Evolutionary conservation across 2,888 invertebrate genomes (phyloP), one percentile per base, ranked within the genome.

Genomic region (Hemicrepidius hirtus): DNA sequence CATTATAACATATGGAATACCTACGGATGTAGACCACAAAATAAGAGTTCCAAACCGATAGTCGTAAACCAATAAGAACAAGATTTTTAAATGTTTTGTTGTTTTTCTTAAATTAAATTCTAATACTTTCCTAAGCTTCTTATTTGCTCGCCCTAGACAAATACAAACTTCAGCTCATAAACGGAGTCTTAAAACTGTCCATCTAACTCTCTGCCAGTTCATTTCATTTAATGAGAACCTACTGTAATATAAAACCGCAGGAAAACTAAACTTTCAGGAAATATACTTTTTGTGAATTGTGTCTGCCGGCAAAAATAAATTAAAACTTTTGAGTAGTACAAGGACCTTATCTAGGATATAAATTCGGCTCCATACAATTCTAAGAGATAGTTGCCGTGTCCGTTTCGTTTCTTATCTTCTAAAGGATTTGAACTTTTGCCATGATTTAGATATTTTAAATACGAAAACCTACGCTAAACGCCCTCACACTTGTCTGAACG

Each of bases 341-440:
- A 37, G n/a, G 37, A 35, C 57, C 13, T 57, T 57, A 57, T 57
- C 57, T 32, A 18, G 9, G 37, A 57, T 20, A 57, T 57, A 57
- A 57, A 57, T 57, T 57, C 35, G 37, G 37, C n/a, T 6, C 57
- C 21, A 37, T 13, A 35, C 28, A 32, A 16, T 55, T 32, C 32
- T 55, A 5, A 3, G 18, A 40, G 32, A 57, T 35, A 40, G 18
- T 18, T 57, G 13, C 18, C 57, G 28, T 10, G 37, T 13, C 13
- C 21, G 57, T 35, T 37, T 12, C 5, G 12, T 37, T 20, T 20
- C 37, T 57, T 57, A 57, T 57, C 57, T n/a, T 6, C 13, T 37
- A 7, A 37, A 28, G 57, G 57, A 35, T 57, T 50, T 57, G 16
- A 57, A 57, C 20, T 57, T 57, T 16, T 3, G 10, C 9, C 12